Conservation (phyloP, 2,888 invertebrate genomes). For the Tiliacea aurago region DNA sequence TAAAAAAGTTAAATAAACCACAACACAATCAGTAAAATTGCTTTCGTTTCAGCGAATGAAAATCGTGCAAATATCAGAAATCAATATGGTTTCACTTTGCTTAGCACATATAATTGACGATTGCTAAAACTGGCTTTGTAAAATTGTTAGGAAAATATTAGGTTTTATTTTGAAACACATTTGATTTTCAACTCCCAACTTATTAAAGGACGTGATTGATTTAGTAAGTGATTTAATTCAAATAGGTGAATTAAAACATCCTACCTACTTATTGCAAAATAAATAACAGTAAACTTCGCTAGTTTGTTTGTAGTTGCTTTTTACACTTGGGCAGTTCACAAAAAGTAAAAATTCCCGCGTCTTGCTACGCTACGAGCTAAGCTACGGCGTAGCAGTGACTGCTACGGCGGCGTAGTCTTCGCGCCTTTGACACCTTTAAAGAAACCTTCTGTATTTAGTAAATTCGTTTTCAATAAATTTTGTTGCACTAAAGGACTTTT, state of each 20-base stretch:
- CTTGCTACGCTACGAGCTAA: constrained; percentile 17
- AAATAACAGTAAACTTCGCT: not conserved
- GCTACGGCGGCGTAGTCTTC: constrained; percentile 34
- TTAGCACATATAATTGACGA: constrained; percentile 10
- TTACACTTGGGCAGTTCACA: constrained; percentile 11
- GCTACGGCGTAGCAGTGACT: constrained; percentile 34
- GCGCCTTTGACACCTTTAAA: constrained; percentile 4
- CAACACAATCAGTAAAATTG: constrained; percentile 50
- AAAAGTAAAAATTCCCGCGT: constrained; percentile 4
- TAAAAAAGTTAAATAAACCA: constrained; percentile 51
- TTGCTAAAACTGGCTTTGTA: not conserved
- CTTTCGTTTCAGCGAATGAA: constrained; percentile 28
- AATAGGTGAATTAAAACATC: not conserved
- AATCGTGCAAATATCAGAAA: constrained; percentile 36
- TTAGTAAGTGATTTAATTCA: not conserved
- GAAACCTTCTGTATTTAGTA: not conserved
- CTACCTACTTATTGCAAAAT: not conserved
- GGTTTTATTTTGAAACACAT: not conserved
- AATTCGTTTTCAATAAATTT: constrained; percentile 1
- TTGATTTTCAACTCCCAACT: not conserved
- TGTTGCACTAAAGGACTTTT: not conserved
- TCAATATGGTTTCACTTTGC: constrained; percentile 28
- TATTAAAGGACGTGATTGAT: not conserved
- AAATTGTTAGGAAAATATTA: not conserved
- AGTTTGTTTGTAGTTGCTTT: not conserved